phyloP scores from a whole-genome alignment of 2,113 vertebrate genomes.

The Entelurus aequoreus region DNA sequence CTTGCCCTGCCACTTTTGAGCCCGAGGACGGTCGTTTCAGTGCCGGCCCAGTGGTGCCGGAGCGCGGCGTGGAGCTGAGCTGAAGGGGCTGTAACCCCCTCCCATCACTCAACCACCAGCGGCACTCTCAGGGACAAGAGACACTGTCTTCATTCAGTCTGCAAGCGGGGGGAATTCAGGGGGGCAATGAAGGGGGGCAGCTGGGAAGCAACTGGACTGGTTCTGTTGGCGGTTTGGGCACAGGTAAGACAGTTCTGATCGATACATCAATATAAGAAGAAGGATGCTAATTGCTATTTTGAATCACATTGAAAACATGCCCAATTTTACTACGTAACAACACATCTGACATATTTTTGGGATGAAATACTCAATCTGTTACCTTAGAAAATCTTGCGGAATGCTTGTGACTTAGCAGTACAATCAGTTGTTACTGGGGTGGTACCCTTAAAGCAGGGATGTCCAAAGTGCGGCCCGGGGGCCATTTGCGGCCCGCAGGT shows the following conservation, averaged over 20 bases:
- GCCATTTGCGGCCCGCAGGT: too few relatives aligned
- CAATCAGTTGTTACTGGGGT: too few relatives aligned
- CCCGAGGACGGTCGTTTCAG: constrained; percentile 22
- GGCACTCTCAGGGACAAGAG: constrained; percentile 11
- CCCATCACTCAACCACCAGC: background rate
- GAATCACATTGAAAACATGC: background rate
- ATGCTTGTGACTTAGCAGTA: too few relatives aligned
- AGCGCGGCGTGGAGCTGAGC: constrained; percentile 11
- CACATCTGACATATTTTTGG: background rate
- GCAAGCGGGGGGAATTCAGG: background rate
- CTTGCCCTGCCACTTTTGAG: constrained; percentile 33
- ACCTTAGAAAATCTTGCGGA: too few relatives aligned
- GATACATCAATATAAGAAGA: background rate
- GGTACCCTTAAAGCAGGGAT: too few relatives aligned
- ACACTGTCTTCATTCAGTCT: constrained; percentile 11
- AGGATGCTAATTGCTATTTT: too few relatives aligned
- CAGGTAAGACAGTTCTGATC: constrained; percentile 49
- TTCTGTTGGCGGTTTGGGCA: constrained; percentile 42
- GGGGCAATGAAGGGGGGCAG: constrained; percentile 52
- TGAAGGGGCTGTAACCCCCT: background rate
- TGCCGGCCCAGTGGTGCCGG: constrained; percentile 20
- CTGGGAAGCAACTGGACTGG: constrained; percentile 26
- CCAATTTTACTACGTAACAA: background rate
- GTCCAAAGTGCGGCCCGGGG: too few relatives aligned
- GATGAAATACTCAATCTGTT: too few relatives aligned